Evolutionary conservation across 2,113 vertebrate species (phyloP), one percentile per base, ranked within the genome.

Genomic region (Lagopus leucura): DNA sequence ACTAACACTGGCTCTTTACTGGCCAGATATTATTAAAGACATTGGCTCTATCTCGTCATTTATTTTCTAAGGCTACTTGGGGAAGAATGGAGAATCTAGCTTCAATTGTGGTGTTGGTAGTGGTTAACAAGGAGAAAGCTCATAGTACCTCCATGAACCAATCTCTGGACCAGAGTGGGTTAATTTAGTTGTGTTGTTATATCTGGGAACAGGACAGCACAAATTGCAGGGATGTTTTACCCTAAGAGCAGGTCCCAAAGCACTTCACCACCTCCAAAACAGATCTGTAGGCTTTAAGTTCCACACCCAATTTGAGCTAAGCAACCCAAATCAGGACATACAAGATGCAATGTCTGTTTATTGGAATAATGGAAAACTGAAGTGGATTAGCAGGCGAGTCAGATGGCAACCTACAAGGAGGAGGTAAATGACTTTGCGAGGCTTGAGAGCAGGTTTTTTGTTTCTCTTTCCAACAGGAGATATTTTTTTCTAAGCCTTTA

Each of bases 131-230:
- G 20, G 34, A 11, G 40, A 90, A 36, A 69, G 1, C n/a, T 76
- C 47, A 18, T 5, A 5, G 7, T 50, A 15, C 11, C 43, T 71
- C 48, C 28, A 76, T 48, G 47, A 92, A 55, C 52, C 75, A 89
- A 42, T 21, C 20, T 60, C 36, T 42, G 38, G 57, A 54, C 69
- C 16, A 57, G 34, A 43, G 55, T 22, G 47, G 66, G 57, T 88
- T 93, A 84, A 92, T 75, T 89, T 61, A 81, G 5, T 30, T 92
- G 82, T 90, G 24, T 80, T 83, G 86, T 67, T 19, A 11, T 79
- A 88, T 88, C 88, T 84, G 90, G 61, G 63, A 91, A 61, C 25
- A 85, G 76, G 48, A 82, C 40, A 52, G 55, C 22, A 79, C 32
- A n/a, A 18, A 42, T n/a, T 83, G 58, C 32, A 70, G 30, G 47